Evolutionary conservation across 2,888 invertebrate species (phyloP).

Genomic region (Empis stercorea): DNA sequence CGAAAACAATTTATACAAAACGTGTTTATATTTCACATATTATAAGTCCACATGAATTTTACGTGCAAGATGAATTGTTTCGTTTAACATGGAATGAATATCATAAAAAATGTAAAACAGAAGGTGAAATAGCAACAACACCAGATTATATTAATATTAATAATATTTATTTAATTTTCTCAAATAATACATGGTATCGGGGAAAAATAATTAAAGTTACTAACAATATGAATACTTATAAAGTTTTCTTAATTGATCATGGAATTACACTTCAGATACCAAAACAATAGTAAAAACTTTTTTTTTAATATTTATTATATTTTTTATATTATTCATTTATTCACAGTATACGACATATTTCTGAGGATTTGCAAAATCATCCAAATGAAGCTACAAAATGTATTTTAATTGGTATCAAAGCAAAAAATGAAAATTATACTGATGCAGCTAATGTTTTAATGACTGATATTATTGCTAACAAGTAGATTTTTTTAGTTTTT

Average conservation of each 20-base stretch:
- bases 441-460: constrained; percentile 43
- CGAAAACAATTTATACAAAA: background rate
- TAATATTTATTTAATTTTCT: constrained; percentile 46
- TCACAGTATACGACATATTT: constrained; percentile 40
- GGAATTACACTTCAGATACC: constrained; percentile 42
- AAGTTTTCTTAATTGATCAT: constrained; percentile 51
- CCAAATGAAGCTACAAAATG: constrained; percentile 47
- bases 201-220: constrained; percentile 24
- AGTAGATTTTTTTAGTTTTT: background rate
- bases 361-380: constrained; percentile 33
- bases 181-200: constrained; percentile 53
- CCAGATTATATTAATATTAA: constrained; percentile 33
- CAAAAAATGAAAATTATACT: constrained; percentile 40
- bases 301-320: background rate
- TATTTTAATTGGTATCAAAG: constrained; percentile 42
- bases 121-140: constrained; percentile 12
- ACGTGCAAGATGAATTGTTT: constrained; percentile 35
- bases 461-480: constrained; percentile 38
- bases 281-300: constrained; percentile 38
- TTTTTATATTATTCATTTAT: constrained; percentile 8
- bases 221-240: constrained; percentile 23
- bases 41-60: constrained; percentile 48
- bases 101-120: constrained; percentile 13
- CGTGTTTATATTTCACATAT: constrained; percentile 41
- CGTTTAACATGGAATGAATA: background rate